Evolutionary conservation across 2,113 vertebrate genomes (phyloP).

Genomic region (Paramisgurnus dabryanus): DNA sequence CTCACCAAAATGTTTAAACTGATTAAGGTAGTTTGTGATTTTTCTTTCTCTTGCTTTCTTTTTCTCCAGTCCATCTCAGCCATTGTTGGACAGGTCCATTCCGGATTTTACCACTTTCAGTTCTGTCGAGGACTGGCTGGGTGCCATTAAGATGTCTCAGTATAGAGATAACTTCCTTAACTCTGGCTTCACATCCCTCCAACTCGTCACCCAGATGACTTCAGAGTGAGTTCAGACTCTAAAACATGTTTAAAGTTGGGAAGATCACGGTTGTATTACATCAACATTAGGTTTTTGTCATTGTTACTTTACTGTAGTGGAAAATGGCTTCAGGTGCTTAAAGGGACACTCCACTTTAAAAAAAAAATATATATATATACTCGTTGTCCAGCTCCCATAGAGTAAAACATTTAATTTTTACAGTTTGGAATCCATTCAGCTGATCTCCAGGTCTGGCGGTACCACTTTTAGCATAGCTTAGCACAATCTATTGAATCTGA

Average conservation of each 20-base stretch:
- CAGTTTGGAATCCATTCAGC: no score
- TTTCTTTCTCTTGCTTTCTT: slow-evolving; percentile 9
- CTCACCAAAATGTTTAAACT: no score
- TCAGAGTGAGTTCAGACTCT: slow-evolving; percentile 87
- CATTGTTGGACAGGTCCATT: slow-evolving; percentile 94
- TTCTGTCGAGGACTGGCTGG: slow-evolving; percentile 97
- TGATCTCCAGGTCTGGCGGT: no score
- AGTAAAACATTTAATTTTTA: no score
- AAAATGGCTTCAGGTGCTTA: no score
- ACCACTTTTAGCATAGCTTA: no score
- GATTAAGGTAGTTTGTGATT: not conserved
- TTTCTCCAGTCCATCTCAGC: slow-evolving; percentile 91
- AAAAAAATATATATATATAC: no score
- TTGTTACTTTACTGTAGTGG: not conserved
- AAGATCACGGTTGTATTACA: no score
- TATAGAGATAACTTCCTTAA: slow-evolving; percentile 98
- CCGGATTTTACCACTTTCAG: slow-evolving; percentile 98
- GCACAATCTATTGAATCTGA: no score
- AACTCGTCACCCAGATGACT: slow-evolving; percentile 95
- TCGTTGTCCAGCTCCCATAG: no score
- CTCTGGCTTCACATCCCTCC: slow-evolving; percentile 95
- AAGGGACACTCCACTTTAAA: no score
- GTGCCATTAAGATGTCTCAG: slow-evolving; percentile 97
- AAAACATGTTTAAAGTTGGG: not conserved
- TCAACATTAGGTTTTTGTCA: not conserved